Evolutionary conservation across 2,888 invertebrate species (phyloP).

Genomic region (Dryadula phaetusa): DNA sequence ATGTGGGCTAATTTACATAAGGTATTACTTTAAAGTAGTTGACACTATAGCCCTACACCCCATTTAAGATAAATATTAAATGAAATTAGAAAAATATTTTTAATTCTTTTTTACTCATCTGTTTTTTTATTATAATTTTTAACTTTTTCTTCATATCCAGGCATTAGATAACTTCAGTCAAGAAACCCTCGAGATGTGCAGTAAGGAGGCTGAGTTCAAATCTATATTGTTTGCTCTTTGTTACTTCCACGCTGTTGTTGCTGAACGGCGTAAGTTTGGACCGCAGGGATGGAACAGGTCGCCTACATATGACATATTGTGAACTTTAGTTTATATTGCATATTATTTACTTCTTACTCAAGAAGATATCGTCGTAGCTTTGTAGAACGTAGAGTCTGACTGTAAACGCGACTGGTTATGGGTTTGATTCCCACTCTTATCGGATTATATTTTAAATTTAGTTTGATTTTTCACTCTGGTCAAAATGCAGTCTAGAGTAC

Average conservation of each 20-base stretch:
- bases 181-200: conserved; percentile 96
- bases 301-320: neutral
- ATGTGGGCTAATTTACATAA: conserved; percentile 98
- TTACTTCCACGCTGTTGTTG: conserved; percentile 97
- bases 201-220: conserved; percentile 97
- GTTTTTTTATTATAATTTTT: too few relatives aligned
- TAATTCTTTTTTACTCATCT: too few relatives aligned
- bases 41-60: neutral
- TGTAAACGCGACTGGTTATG: too few relatives aligned
- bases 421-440: too few relatives aligned
- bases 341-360: neutral
- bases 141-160: conserved; percentile 51
- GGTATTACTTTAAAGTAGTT: conserved; percentile 53
- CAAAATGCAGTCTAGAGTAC: too few relatives aligned
- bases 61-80: neutral
- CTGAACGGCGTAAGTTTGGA: conserved; percentile 96
- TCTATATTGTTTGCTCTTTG: conserved; percentile 94
- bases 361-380: too few relatives aligned
- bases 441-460: too few relatives aligned
- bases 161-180: conserved; percentile 96
- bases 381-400: too few relatives aligned
- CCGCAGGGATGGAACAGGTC: conserved; percentile 96
- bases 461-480: too few relatives aligned
- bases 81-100: too few relatives aligned
- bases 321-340: neutral